These are phyloP conservation scores for Aspidoscelis tigris DNA, from an alignment of 2,113 vertebrate species.

Conservation along the genomic window DNA sequence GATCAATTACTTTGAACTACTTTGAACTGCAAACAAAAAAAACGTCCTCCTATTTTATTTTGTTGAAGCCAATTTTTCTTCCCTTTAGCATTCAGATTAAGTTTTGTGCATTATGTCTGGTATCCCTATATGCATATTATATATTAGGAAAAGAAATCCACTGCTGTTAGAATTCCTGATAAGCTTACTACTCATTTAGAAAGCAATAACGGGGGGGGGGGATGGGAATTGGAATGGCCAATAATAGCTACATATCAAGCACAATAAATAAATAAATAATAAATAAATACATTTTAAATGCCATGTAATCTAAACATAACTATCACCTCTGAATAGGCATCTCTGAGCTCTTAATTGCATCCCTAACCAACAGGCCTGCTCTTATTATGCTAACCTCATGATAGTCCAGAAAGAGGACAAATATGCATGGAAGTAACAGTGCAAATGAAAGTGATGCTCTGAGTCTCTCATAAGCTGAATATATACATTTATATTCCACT, in stretches of 20 bases:
- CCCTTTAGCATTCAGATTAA: slow-evolving; percentile 2
- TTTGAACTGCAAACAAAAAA: slow-evolving; percentile 33
- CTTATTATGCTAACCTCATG: background rate
- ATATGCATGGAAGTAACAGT: background rate
- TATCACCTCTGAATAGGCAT: background rate
- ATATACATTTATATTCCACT: too few relatives aligned
- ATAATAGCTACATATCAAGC: background rate
- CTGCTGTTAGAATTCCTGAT: slow-evolving; percentile 8
- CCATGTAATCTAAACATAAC: background rate
- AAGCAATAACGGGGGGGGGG: background rate
- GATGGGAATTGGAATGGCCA: background rate
- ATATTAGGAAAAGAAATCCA: background rate
- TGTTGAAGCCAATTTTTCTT: slow-evolving; percentile 1
- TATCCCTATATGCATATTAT: background rate
- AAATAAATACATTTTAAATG: background rate
- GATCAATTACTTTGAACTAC: slow-evolving; percentile 34
- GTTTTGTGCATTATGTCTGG: background rate
- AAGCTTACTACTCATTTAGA: slow-evolving; percentile 4
- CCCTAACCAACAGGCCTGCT: background rate
- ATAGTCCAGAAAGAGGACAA: background rate
- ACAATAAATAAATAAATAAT: too few relatives aligned
- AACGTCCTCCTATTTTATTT: background rate
- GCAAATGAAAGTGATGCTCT: background rate
- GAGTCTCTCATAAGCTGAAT: too few relatives aligned
- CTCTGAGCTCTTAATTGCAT: background rate